Evolutionary conservation across 2,797 vertebrate genomes (phyloP).

Genomic region (Chanos chanos): DNA sequence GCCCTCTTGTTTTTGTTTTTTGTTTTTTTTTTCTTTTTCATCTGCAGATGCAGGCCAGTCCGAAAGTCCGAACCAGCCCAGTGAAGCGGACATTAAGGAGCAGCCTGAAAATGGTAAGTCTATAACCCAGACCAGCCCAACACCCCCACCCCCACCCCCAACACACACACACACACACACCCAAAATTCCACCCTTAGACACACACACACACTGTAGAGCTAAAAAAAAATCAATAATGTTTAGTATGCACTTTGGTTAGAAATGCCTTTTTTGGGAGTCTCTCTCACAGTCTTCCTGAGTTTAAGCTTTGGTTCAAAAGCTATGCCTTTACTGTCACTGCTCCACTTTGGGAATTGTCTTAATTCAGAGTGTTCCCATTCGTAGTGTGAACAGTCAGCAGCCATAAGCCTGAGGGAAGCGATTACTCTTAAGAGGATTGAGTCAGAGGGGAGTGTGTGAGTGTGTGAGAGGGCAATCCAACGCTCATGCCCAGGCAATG

Average conservation of each 20-base stretch:
- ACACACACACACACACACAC: too few species aligned
- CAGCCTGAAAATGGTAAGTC: slow-evolving; percentile 94
- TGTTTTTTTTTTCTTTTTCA: neutral
- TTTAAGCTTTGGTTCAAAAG: too few species aligned
- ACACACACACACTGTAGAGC: neutral
- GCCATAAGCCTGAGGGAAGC: slow-evolving; percentile 10
- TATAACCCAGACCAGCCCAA: neutral
- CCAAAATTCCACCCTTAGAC: neutral
- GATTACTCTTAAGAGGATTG: slow-evolving; percentile 32
- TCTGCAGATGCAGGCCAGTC: slow-evolving; percentile 89
- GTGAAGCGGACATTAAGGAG: slow-evolving; percentile 95
- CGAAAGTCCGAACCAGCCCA: slow-evolving; percentile 96
- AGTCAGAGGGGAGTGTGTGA: neutral
- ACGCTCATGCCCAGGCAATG: neutral
- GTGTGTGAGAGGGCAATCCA: neutral
- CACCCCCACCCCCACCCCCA: too few species aligned
- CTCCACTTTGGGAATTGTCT: too few species aligned
- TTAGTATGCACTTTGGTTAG: neutral
- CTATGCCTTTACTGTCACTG: too few species aligned
- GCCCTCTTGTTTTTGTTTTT: slow-evolving; percentile 20
- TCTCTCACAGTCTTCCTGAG: too few species aligned
- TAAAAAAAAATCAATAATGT: neutral
- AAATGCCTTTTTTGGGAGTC: too few species aligned
- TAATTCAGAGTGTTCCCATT: neutral
- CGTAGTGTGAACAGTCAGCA: neutral